These are phyloP conservation scores for Apeltes quadracus DNA, from an alignment of 2,113 vertebrate species.

Conservation along the genomic window DNA sequence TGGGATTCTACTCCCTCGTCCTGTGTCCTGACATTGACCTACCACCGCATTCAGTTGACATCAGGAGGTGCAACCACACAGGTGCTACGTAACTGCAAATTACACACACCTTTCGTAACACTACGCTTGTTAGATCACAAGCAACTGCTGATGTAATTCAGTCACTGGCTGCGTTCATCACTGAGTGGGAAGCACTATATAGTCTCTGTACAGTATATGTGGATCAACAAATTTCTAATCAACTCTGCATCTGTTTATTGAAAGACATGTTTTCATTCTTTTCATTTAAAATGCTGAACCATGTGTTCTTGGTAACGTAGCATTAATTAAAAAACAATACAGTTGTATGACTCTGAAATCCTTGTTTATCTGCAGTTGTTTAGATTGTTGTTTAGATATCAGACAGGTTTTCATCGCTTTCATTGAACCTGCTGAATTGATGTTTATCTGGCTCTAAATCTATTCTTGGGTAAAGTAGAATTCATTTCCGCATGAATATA, in stretches of 20 bases:
- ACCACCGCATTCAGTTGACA: conserved; percentile 13
- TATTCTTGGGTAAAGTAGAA: too few species aligned
- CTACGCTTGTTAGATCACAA: neutral
- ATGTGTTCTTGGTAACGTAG: neutral
- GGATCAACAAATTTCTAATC: conserved; percentile 42
- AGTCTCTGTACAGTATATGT: conserved; percentile 11
- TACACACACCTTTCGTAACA: neutral
- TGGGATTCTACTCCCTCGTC: neutral
- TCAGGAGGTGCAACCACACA: conserved; percentile 3
- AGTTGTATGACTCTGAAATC: neutral
- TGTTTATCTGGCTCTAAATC: neutral
- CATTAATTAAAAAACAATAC: neutral
- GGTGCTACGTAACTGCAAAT: neutral
- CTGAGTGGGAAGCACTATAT: conserved; percentile 19
- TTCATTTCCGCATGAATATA: neutral
- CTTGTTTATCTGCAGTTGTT: neutral
- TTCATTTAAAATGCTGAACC: neutral
- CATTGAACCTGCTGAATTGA: neutral
- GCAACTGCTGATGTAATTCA: neutral
- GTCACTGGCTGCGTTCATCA: neutral
- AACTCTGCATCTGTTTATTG: neutral
- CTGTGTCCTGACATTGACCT: conserved; percentile 23
- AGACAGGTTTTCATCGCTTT: neutral
- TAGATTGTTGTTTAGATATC: neutral
- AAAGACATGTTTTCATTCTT: neutral